Evolutionary conservation across 2,888 invertebrate species (phyloP).

Genomic region (Drosophila neutralis): DNA sequence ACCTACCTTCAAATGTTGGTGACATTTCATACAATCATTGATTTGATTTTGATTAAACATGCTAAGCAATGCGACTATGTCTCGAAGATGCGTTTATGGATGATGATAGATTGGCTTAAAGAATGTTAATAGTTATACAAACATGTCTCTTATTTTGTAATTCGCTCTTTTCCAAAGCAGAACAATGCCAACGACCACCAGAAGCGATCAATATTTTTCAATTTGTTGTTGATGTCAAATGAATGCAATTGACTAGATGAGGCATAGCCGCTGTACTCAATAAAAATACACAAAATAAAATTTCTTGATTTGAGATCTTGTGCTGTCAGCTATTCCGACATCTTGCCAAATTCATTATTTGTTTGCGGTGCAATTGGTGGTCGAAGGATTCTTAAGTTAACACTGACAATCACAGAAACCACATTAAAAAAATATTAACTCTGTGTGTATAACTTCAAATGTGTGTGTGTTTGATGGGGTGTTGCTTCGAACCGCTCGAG

Average conservation of each 20-base stretch:
- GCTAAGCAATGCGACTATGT: neutral
- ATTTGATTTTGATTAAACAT: neutral
- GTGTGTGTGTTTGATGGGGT: neutral
- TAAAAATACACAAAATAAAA: constrained; percentile 57
- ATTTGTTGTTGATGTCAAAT: constrained; percentile 62
- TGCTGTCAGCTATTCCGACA: constrained; percentile 84
- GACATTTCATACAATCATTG: neutral
- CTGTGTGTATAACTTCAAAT: neutral
- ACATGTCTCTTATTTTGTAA: neutral
- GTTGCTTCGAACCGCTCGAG: constrained; percentile 63
- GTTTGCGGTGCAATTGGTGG: constrained; percentile 28
- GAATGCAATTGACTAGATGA: constrained; percentile 84
- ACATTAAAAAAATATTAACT: constrained; percentile 34
- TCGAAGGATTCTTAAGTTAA: constrained; percentile 4
- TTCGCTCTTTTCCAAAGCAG: neutral
- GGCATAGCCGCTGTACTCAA: constrained; percentile 82
- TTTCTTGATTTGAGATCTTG: constrained; percentile 52
- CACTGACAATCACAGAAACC: constrained; percentile 16
- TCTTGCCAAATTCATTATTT: constrained; percentile 84
- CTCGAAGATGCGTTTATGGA: neutral
- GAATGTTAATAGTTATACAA: neutral
- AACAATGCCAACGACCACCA: neutral
- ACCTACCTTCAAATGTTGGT: neutral
- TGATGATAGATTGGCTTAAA: neutral
- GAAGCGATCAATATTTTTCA: neutral